phyloP scores from a whole-genome alignment of 2,888 invertebrate genomes.

The Petrolisthes cinctipes region DNA sequence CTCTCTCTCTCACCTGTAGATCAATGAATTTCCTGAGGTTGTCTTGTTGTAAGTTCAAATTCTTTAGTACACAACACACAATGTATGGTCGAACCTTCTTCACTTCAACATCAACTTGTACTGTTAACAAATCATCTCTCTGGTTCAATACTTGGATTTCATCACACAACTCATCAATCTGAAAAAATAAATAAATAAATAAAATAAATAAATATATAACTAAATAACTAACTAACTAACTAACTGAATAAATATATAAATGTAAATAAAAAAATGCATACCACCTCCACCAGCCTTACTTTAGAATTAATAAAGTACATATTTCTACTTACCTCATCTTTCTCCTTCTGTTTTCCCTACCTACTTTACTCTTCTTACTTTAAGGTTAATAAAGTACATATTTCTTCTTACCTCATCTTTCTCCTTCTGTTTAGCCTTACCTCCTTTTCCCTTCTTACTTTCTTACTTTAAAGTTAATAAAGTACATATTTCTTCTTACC shows the following conservation, averaged over 20 bases:
- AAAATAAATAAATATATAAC: neutral
- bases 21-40: constrained; percentile 83
- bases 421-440: too few species aligned
- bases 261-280: neutral
- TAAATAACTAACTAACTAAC: too few species aligned
- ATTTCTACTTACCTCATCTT: too few species aligned
- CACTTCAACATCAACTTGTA: constrained; percentile 75
- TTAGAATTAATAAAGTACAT: too few species aligned
- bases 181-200: neutral
- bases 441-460: too few species aligned
- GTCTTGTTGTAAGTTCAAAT: constrained; percentile 76
- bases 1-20: constrained; percentile 71
- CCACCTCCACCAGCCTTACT: too few species aligned
- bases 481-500: too few species aligned
- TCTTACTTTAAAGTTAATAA: too few species aligned
- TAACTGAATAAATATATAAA: neutral
- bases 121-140: constrained; percentile 72
- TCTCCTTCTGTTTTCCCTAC: too few species aligned
- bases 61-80: constrained; percentile 79
- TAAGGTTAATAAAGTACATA: too few species aligned
- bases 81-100: constrained; percentile 79
- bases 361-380: too few species aligned
- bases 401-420: too few species aligned
- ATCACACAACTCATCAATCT: constrained; percentile 67
- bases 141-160: constrained; percentile 71